Evolutionary conservation across 1,140 invertebrate genomes (phyloP).

Genomic region (Drosophila bipectinata): DNA sequence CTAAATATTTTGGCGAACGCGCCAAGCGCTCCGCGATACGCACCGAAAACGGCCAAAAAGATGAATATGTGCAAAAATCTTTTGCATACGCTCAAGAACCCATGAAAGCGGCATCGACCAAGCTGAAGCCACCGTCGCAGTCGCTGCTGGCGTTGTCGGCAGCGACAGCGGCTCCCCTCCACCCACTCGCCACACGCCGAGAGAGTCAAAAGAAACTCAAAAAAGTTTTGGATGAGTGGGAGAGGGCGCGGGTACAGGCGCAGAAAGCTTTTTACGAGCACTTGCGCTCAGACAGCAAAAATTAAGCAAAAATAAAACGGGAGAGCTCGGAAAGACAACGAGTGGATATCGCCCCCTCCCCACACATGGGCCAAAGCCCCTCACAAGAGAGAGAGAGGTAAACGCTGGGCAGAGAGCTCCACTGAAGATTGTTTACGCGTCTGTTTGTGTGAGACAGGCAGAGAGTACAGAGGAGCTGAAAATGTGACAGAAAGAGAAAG

Average conservation of each 20-base stretch:
- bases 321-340: constrained; percentile 65
- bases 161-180: constrained; percentile 8
- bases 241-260: constrained; percentile 37
- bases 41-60: constrained; percentile 84
- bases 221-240: constrained; percentile 11
- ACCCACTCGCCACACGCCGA: constrained; percentile 11
- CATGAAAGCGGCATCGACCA: constrained; percentile 63
- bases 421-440: constrained; percentile 36
- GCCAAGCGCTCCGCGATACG: constrained; percentile 74
- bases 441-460: constrained; percentile 28
- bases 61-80: constrained; percentile 84
- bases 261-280: constrained; percentile 71
- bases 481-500: not conserved
- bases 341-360: constrained; percentile 23
- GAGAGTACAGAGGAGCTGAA: constrained; percentile 10
- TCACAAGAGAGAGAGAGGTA: constrained; percentile 23
- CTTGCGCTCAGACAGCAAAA: constrained; percentile 68
- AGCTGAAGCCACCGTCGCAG: constrained; percentile 53
- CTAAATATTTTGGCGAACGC: constrained; percentile 56
- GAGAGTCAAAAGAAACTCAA: constrained; percentile 54
- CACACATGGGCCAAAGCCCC: constrained; percentile 1
- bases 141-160: constrained; percentile 43
- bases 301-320: constrained; percentile 63
- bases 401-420: constrained; percentile 50
- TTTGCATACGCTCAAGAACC: constrained; percentile 84